A percentile compares a stretch with the other conserved stretches of the same genome.
These are phyloP conservation scores for Pseudochirops corinnae DNA, from an alignment of 2,797 vertebrate genomes.

Conservation along the genomic window DNA sequence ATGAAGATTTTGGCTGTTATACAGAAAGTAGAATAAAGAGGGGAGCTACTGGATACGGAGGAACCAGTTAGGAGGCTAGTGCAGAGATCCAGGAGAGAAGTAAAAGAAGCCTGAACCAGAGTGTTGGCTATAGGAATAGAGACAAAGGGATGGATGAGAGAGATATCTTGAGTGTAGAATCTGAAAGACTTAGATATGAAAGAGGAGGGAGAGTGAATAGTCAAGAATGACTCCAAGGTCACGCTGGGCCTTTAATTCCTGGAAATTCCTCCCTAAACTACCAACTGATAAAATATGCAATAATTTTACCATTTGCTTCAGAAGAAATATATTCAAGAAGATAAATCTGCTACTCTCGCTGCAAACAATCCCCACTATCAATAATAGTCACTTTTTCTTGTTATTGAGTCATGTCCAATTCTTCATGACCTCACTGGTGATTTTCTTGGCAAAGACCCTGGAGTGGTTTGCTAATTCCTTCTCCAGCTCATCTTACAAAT, in stretches of 20 bases:
- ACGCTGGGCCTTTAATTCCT: neutral
- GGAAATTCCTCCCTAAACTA: neutral
- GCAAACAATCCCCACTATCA: neutral
- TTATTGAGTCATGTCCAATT: neutral
- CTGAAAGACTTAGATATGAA: neutral
- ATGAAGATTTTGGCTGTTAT: neutral
- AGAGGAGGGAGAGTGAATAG: neutral
- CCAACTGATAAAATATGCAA: neutral
- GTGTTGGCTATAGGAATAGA: neutral
- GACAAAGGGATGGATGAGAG: neutral
- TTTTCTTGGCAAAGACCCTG: neutral
- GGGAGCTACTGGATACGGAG: neutral
- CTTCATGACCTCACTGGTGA: neutral
- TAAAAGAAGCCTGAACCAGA: neutral
- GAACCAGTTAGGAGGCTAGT: neutral
- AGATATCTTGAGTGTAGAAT: neutral
- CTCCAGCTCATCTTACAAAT: neutral
- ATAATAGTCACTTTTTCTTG: neutral
- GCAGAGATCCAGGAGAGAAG: neutral
- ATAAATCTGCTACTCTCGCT: neutral
- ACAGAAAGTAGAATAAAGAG: neutral
- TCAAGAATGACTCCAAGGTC: neutral
- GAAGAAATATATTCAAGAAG: neutral
- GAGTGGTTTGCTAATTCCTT: neutral
- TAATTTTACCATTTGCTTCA: neutral